phyloP scores from a whole-genome alignment of 2,888 invertebrate species.

The Cotesia congregata region DNA sequence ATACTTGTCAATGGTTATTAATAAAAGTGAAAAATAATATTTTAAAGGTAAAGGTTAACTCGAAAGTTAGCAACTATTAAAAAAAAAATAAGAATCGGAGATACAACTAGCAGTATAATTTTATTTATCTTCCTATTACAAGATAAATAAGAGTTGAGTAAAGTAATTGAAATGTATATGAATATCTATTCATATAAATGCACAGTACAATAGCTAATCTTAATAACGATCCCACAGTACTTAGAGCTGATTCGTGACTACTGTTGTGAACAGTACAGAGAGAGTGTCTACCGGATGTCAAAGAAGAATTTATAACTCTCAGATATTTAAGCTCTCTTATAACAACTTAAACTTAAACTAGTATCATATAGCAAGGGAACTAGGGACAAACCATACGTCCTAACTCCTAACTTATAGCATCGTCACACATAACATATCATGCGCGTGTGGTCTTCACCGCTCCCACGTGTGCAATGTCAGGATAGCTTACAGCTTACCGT shows the following conservation, averaged over 20 bases:
- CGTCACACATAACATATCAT: not conserved
- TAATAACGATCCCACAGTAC: not conserved
- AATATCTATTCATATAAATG: not conserved
- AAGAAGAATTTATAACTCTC: slow-evolving; percentile 24
- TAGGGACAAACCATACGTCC: not conserved
- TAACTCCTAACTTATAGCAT: not conserved
- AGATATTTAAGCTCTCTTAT: not conserved
- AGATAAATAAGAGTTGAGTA: not conserved
- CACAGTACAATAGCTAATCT: not conserved
- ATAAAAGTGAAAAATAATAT: no score
- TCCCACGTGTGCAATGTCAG: slow-evolving; percentile 9
- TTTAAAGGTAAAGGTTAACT: no score
- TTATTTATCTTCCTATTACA: no score
- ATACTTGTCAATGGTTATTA: no score
- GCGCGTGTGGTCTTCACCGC: slow-evolving; percentile 32
- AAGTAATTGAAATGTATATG: slow-evolving; percentile 5
- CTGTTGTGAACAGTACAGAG: not conserved
- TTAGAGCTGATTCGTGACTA: not conserved
- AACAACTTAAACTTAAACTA: not conserved
- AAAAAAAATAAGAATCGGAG: no score
- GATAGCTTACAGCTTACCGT: not conserved
- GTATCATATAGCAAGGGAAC: no score
- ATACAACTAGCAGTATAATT: no score
- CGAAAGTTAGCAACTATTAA: no score
- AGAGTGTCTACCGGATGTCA: slow-evolving; percentile 27